Evolutionary conservation across 2,888 invertebrate species (phyloP).

Genomic region (Phalera bucephala): DNA sequence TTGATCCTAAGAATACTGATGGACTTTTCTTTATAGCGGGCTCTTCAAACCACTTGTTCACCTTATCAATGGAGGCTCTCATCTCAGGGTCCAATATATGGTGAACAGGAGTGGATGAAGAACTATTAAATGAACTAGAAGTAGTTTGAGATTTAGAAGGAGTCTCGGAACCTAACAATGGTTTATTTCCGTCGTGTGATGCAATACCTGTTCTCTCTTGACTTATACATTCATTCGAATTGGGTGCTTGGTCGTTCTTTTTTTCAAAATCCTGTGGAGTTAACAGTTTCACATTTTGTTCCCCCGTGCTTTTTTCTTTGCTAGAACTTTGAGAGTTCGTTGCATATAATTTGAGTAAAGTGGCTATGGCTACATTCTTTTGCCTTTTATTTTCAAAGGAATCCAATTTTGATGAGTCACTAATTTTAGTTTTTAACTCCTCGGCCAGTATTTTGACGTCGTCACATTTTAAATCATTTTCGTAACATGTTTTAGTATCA

Average conservation of each 20-base stretch:
- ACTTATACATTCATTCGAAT: not conserved
- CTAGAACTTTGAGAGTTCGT: slow-evolving; percentile 9
- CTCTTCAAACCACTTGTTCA: slow-evolving; percentile 41
- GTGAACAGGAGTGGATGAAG: not conserved
- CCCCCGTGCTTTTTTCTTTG: slow-evolving; percentile 1
- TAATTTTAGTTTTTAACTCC: slow-evolving; percentile 45
- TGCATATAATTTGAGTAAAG: slow-evolving; percentile 48
- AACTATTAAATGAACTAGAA: not conserved
- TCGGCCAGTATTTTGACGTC: slow-evolving; percentile 26
- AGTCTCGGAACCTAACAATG: not conserved
- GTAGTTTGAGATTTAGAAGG: not conserved
- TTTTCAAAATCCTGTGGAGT: slow-evolving; percentile 48
- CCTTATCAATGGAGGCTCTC: slow-evolving; percentile 44
- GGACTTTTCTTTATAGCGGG: slow-evolving; percentile 15
- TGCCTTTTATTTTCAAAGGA: slow-evolving; percentile 39
- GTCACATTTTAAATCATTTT: slow-evolving; percentile 6
- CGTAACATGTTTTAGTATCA: not conserved
- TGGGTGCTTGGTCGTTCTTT: not conserved
- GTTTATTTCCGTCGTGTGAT: not conserved
- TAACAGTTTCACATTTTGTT: slow-evolving; percentile 36
- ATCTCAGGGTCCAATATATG: slow-evolving; percentile 28
- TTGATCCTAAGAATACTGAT: slow-evolving; percentile 21
- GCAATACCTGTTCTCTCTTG: not conserved
- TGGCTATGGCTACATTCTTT: slow-evolving; percentile 57
- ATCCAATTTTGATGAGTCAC: slow-evolving; percentile 30